Evolutionary conservation across 2,797 vertebrate genomes (phyloP), one percentile per base, ranked within the genome.

Genomic region (Luscinia luscinia): DNA sequence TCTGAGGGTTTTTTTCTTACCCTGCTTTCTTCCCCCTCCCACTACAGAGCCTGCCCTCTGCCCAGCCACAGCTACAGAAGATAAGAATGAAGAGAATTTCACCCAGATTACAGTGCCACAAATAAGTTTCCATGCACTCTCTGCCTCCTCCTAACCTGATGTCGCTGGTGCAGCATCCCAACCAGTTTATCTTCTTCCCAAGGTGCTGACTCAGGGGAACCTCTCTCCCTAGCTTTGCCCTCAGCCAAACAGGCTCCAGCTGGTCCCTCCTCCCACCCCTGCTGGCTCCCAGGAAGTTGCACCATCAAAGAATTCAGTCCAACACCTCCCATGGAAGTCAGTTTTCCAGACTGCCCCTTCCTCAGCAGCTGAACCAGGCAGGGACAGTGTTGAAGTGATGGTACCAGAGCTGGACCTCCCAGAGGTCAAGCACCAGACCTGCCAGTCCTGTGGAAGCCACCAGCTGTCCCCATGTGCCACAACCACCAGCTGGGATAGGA

Each of bases 151-250:
- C 81, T 79, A 90, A 93, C 76, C 40, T 93, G 87, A 70, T 2
- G 12, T 55, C 6, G 19, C 30, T 32, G 49, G 12, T 78, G 85
- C 15, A 6, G 85, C 95, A 95, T 93, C 87, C 84, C 88, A 94
- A 94, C 90, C 90, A 94, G 96, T 96, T 95, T 96, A 92, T 95
- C 89, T 95, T 87, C 92, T 82, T 92, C 89, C 74, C 74, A 76
- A 93, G 82, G 73, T 54, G 80, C 93, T 97, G 91, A 96, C 92
- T 94, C 94, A 96, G 86, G 74, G 49, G 57, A 95, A 89, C 11
- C 1, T n/a, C 54, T 94, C 61, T 93, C 63, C 48, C 82, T 32
- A 26, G 66, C 58, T 88, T 63, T 84, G 22, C 52, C n/a, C 40
- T 76, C 57, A 92, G 79, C 32, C 63, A 84, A 93, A 81, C 82